phyloP scores from a whole-genome alignment of 2,888 invertebrate species.

The Chloromyia formosa region DNA sequence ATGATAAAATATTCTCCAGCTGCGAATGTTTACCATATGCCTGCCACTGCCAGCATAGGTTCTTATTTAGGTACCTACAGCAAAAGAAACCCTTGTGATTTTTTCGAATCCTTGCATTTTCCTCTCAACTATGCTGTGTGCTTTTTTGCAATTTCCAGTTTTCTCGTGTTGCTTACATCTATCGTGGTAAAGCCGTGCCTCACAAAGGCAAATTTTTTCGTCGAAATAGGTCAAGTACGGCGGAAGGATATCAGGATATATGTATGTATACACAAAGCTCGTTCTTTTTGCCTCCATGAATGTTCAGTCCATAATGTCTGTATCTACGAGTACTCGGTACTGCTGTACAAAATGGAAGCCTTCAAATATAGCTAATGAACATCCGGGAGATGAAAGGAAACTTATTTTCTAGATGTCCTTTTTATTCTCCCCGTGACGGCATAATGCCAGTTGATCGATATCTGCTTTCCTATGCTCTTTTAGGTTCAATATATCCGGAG shows the following conservation, averaged over 20 bases:
- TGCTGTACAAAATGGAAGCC: background rate
- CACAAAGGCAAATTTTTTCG: background rate
- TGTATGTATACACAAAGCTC: background rate
- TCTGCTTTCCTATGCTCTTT: background rate
- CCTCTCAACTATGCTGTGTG: no score
- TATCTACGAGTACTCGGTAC: background rate
- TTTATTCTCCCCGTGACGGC: background rate
- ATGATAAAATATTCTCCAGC: no score
- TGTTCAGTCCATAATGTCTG: background rate
- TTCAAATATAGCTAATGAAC: slow-evolving; percentile 13
- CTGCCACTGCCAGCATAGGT: no score
- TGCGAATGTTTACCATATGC: no score
- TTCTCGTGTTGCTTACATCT: no score
- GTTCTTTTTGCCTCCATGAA: background rate
- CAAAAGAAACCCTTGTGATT: no score
- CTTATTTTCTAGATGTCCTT: slow-evolving; percentile 13
- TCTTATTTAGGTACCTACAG: no score
- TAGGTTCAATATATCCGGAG: background rate
- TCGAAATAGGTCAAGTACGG: slow-evolving; percentile 23
- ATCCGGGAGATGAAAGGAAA: slow-evolving; percentile 20
- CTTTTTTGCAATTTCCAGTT: no score
- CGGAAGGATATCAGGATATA: slow-evolving; percentile 7
- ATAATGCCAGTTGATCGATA: no score
- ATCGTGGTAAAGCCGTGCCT: no score
- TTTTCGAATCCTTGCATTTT: no score